Conservation (phyloP, 2,888 invertebrate species). For the Coenonympha glycerion region DNA sequence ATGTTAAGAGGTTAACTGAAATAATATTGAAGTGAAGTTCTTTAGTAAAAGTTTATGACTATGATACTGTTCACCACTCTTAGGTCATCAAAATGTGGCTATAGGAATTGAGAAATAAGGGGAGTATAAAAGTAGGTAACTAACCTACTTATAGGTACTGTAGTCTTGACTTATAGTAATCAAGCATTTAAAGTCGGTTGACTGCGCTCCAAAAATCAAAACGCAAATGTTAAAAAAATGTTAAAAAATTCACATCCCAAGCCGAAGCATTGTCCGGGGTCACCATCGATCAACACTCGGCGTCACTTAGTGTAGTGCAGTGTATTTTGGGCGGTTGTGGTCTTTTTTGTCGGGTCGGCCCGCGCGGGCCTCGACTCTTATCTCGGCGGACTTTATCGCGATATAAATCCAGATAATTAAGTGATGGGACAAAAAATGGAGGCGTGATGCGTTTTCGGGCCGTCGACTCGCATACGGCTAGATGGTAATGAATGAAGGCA, state of each 20-base stretch:
- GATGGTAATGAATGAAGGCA: constrained; percentile 74
- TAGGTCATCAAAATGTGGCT: too few relatives aligned
- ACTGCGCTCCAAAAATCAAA: constrained; percentile 1
- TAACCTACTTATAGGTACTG: neutral
- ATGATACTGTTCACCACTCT: too few relatives aligned
- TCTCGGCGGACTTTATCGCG: constrained; percentile 60
- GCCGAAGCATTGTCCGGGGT: constrained; percentile 28
- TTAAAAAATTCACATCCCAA: constrained; percentile 9
- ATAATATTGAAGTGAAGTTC: too few relatives aligned
- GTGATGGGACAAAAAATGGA: constrained; percentile 74
- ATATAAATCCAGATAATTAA: constrained; percentile 74
- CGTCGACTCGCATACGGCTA: constrained; percentile 72
- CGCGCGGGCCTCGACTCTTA: constrained; percentile 35
- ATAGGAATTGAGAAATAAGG: too few relatives aligned
- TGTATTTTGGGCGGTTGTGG: too few relatives aligned
- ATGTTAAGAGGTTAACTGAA: too few relatives aligned
- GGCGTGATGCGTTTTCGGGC: constrained; percentile 71
- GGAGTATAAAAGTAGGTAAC: too few relatives aligned
- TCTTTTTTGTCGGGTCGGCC: constrained; percentile 30
- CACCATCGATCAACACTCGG: constrained; percentile 36
- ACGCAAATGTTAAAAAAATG: constrained; percentile 11
- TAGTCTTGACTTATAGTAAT: neutral
- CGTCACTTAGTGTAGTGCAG: constrained; percentile 35
- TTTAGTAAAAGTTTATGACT: too few relatives aligned
- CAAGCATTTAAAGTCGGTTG: neutral